These are phyloP conservation scores for Griposia aprilina DNA, from an alignment of 2,888 invertebrate genomes.

Conservation along the genomic window DNA sequence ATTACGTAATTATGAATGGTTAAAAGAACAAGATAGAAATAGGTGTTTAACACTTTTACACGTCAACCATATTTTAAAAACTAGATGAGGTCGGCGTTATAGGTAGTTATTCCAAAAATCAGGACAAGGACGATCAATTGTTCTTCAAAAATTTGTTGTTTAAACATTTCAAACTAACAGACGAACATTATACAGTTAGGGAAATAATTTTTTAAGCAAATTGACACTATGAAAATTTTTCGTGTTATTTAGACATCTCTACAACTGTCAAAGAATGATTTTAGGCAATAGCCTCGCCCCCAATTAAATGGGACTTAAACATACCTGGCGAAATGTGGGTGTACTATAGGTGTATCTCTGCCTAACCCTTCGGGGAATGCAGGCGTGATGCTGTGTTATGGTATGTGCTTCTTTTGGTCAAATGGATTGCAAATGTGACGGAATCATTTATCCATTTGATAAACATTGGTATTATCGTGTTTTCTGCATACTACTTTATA, in stretches of 20 bases:
- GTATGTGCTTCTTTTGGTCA: conserved; percentile 52
- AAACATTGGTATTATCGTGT: conserved; percentile 49
- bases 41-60: not conserved
- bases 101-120: not conserved
- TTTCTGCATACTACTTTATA: conserved; percentile 46
- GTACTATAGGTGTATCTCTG: not conserved
- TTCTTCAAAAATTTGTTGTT: not conserved
- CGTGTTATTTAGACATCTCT: not conserved
- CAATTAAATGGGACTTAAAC: not conserved
- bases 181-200: no score
- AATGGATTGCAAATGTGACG: conserved; percentile 64
- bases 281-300: not conserved
- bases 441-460: conserved; percentile 66
- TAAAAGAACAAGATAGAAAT: not conserved
- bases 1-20: conserved; percentile 23
- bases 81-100: not conserved
- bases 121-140: not conserved
- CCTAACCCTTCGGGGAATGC: not conserved
- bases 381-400: not conserved
- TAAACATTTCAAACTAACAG: not conserved
- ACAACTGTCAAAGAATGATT: not conserved
- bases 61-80: not conserved
- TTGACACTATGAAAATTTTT: not conserved
- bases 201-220: not conserved
- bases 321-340: not conserved